A percentile compares a stretch with the other conserved stretches of the same genome.
Evolutionary conservation across 2,888 invertebrate genomes (phyloP).

Genomic region (Ormyrus labotus): DNA sequence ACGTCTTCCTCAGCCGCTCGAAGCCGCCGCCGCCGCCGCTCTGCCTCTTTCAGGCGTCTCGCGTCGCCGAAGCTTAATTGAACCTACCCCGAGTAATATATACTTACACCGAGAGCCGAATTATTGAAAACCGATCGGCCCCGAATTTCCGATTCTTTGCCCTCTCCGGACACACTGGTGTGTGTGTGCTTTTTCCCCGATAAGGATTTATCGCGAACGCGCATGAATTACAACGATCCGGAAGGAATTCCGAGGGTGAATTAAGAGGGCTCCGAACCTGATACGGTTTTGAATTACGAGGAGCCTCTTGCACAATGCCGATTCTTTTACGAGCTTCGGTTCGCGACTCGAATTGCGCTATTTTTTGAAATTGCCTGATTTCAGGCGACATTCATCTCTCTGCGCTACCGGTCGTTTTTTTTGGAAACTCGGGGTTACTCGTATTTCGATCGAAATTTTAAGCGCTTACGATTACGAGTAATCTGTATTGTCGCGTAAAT

Average conservation of each 20-base stretch:
- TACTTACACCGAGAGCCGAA: background rate
- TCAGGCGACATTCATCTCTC: too few relatives aligned
- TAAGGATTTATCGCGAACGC: slow-evolving; percentile 26
- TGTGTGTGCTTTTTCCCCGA: background rate
- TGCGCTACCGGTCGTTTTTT: background rate
- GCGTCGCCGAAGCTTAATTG: too few relatives aligned
- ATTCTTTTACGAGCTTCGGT: too few relatives aligned
- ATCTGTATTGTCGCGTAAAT: background rate
- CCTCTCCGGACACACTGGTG: too few relatives aligned
- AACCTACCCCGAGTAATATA: too few relatives aligned
- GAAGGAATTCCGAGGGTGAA: slow-evolving; percentile 44
- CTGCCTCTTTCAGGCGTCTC: too few relatives aligned
- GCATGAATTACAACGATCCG: slow-evolving; percentile 22
- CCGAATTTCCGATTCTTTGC: background rate
- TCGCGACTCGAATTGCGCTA: too few relatives aligned
- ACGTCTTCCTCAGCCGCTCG: too few relatives aligned
- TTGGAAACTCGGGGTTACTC: background rate
- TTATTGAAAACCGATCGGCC: slow-evolving; percentile 17
- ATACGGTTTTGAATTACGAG: slow-evolving; percentile 47
- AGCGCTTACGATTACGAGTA: background rate
- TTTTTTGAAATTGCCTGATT: too few relatives aligned
- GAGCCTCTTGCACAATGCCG: too few relatives aligned
- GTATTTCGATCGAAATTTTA: background rate
- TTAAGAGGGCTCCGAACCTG: slow-evolving; percentile 26
- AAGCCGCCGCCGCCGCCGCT: too few relatives aligned